Base-by-base conservation (phyloP, 2,797 vertebrate species). In the Siniperca undulata region DNA sequence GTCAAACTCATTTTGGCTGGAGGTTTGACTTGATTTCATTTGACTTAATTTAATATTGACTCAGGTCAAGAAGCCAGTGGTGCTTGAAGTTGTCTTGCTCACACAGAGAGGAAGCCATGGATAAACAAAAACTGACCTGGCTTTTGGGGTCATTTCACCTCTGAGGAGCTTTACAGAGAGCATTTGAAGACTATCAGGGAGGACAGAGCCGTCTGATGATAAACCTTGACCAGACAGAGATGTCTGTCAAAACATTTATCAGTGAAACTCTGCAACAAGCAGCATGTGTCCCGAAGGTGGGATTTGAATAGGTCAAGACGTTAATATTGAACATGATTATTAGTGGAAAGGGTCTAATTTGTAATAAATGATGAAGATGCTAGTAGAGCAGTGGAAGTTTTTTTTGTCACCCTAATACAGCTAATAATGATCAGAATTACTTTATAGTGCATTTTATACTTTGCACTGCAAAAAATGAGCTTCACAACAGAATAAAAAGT, bases 121-220 rank as follows among this genome's bases (percentile, higher is more conserved):
- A 73, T 50, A 56, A 30, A 30, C 56, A 82, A 84, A 80, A 71
- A 50, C 61, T 94, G 93, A 93, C 89, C 91, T 91, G 80, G 70
- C 86, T 94, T 92, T 77, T 93, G 76, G 91, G 93, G 91, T 94
- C 92, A 94, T 83, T 94, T 94, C 91, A 92, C 89, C 79, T 89
- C 88, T 89, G 90, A 87, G 85, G 66, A 75, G 88, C 80, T 92
- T 91, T 69, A 73, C n/a, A 78, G 56, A 83, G 73, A 77, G n/a
- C 1, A 65, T 88, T 85, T 90, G 81, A 91, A 89, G 91, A 93
- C 89, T 58, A 89, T 94, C 86, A 83, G 79, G 14, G 73, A 85
- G 78, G 87, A 89, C 53, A 4, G 64, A 83, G 66, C 40, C 24
- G 30, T 66, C 77, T 30, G 17, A 59, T 34, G 50, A 77, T 72